Evolutionary conservation across 2,797 vertebrate species (phyloP).

Genomic region (Erpetoichthys calabaricus): DNA sequence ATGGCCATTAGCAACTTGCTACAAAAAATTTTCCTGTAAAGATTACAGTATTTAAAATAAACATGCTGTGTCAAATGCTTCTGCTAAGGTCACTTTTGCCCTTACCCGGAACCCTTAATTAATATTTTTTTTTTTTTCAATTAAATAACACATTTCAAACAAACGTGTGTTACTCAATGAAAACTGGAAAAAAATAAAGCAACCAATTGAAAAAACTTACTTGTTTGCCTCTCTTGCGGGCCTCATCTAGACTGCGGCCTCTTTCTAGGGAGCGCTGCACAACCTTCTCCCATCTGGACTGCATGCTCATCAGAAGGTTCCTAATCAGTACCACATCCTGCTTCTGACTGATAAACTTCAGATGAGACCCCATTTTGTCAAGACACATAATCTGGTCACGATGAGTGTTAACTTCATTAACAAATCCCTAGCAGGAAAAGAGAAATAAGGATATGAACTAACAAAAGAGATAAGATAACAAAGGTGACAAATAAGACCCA

Average conservation of each 20-base stretch:
- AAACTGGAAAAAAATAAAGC: not conserved
- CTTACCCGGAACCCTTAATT: not conserved
- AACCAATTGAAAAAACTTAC: constrained; percentile 32
- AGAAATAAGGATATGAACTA: accelerated
- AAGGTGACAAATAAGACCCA: too few species aligned
- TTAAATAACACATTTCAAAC: not conserved
- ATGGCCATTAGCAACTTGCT: too few species aligned
- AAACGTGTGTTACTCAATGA: not conserved
- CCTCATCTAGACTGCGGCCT: constrained; percentile 82
- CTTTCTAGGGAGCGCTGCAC: constrained; percentile 91
- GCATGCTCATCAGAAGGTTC: constrained; percentile 91
- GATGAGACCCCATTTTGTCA: constrained; percentile 87
- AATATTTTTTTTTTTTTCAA: not conserved
- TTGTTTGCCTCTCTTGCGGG: constrained; percentile 93
- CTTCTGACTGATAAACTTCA: constrained; percentile 92
- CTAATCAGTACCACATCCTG: constrained; percentile 96
- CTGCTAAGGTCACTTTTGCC: not conserved
- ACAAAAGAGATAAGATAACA: not conserved
- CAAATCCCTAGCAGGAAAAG: constrained; percentile 64
- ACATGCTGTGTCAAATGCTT: not conserved
- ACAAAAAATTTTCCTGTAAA: too few species aligned
- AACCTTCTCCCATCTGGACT: constrained; percentile 95
- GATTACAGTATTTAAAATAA: too few species aligned
- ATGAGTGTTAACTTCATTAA: constrained; percentile 92
- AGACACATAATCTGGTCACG: constrained; percentile 87